Evolutionary conservation across 2,113 vertebrate genomes (phyloP).

Genomic region (Pyrgilauda ruficollis): DNA sequence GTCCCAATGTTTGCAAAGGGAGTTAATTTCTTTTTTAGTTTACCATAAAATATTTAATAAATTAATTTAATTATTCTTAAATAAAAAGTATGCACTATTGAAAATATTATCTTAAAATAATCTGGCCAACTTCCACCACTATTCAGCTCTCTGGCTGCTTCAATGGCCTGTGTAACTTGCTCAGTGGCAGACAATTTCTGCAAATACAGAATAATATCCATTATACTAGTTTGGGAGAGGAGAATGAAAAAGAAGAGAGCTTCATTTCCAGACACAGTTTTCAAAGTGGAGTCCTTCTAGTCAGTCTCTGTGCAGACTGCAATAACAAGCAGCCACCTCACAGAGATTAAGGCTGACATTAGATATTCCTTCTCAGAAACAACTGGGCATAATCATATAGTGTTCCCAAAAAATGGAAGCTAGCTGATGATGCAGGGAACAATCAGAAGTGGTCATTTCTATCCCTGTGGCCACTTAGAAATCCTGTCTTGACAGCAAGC

Average conservation of each 20-base stretch:
- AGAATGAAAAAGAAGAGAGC: background rate
- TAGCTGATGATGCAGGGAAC: background rate
- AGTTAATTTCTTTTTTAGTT: background rate
- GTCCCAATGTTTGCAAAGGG: background rate
- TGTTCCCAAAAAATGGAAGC: background rate
- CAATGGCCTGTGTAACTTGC: background rate
- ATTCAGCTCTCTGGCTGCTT: background rate
- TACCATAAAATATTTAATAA: background rate
- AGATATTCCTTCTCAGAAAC: background rate
- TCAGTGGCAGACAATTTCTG: background rate
- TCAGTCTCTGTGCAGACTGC: background rate
- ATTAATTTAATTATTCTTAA: background rate
- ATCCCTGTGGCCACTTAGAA: background rate
- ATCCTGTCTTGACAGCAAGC: background rate
- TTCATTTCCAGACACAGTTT: background rate
- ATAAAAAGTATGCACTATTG: background rate
- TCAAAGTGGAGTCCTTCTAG: background rate
- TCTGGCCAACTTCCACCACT: background rate
- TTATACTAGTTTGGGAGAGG: background rate
- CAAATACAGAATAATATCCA: background rate
- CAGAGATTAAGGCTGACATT: background rate
- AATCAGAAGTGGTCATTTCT: background rate
- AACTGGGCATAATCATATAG: background rate
- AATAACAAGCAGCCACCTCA: background rate
- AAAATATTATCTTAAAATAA: background rate